Evolutionary conservation across 2,797 vertebrate species (phyloP), one percentile per base, ranked within the genome.

Genomic region (Acridotheres tristis): DNA sequence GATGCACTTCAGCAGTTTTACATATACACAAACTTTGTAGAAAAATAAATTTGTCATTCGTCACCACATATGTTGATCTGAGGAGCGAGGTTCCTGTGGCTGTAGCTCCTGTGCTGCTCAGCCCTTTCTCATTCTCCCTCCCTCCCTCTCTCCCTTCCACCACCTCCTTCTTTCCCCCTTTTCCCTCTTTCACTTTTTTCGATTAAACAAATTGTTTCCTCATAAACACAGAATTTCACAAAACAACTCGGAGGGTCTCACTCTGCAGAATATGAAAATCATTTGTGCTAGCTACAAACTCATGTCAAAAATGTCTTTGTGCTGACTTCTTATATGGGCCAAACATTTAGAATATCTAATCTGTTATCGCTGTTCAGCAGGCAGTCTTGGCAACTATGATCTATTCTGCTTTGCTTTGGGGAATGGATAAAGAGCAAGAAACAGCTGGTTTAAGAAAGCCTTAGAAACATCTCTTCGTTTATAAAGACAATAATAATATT

Each of bases 1-100:
- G 99, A 99, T 99, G 99, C 99, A 99, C 99, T 99, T 99, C 99
- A 99, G 99, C 99, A 99, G 99, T 99, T 99, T 99, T 99, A 99
- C 99, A 99, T 98, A 99, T 99, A 99, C 98, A 99, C 99, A 99
- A 99, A 98, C 99, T 99, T 99, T 98, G 99, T 99, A 99, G 99
- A 99, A 99, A 99, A 99, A 99, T 99, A 99, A 99, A 99, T 99
- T 99, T 99, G 99, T 99, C 99, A 99, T 99, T 99, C 98, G 97
- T 99, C 99, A 99, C 98, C 98, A 99, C 99, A 99, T 99, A 99
- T 99, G 99, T 98, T 99, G 99, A 99, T 98, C 98, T 98, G 98
- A 97, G 98, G 98, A 98, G 98, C 20, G 95, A 98, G 96, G 96
- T 93, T 97, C 93, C 96, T 96, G 97, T 93, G 90, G 96, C 93